phyloP scores from a whole-genome alignment of 2,888 invertebrate species.

The Geophilus truncorum region DNA sequence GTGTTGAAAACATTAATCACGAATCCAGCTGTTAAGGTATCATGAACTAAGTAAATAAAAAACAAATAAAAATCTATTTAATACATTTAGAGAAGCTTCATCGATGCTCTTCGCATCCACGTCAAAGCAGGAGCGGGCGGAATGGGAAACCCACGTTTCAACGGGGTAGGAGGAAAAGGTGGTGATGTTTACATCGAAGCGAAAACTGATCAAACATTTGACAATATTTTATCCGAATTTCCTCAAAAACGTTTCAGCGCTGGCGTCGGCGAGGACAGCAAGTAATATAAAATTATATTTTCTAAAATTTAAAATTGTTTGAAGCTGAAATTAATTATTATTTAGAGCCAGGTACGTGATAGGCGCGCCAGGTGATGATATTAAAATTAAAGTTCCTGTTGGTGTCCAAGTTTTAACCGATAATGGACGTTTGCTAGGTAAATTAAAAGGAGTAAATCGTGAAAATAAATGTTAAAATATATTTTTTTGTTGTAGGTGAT shows the following conservation, averaged over 20 bases:
- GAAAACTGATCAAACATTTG: slow-evolving; percentile 43
- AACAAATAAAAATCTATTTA: too few relatives aligned
- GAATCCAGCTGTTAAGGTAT: neutral
- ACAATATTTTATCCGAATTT: slow-evolving; percentile 48
- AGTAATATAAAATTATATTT: slow-evolving; percentile 43
- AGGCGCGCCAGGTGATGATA: slow-evolving; percentile 67
- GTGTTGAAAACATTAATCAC: neutral
- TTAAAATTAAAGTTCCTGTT: slow-evolving; percentile 68
- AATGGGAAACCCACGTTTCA: slow-evolving; percentile 69
- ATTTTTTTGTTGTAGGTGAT: too few relatives aligned
- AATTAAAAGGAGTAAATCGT: too few relatives aligned
- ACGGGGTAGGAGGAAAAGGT: slow-evolving; percentile 84
- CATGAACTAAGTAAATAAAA: neutral
- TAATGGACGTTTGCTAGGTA: neutral
- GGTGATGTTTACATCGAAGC: slow-evolving; percentile 69
- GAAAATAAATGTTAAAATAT: too few relatives aligned
- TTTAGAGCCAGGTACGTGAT: slow-evolving; percentile 60
- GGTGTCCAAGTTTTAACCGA: slow-evolving; percentile 62
- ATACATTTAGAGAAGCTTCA: too few relatives aligned
- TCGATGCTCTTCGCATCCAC: slow-evolving; percentile 73
- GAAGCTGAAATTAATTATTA: neutral
- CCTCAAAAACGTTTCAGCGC: slow-evolving; percentile 61
- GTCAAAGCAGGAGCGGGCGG: slow-evolving; percentile 81
- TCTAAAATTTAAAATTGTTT: neutral
- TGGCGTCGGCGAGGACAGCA: slow-evolving; percentile 68